Evolutionary conservation across 2,888 invertebrate genomes (phyloP).

Genomic region (Cancer borealis): DNA sequence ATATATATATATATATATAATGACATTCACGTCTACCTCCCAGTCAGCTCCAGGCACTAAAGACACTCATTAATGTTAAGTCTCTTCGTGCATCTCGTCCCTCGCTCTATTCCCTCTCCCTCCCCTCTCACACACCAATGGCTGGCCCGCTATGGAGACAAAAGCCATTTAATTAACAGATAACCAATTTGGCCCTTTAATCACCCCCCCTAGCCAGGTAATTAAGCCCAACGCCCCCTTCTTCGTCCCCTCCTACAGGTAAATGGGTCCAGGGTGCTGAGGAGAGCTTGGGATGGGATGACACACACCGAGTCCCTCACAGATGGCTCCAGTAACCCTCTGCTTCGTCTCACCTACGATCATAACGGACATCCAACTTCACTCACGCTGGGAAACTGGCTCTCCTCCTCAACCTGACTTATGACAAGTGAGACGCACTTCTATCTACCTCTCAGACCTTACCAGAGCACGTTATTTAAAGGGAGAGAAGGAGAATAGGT

Average conservation of each 20-base stretch:
- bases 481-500: no score
- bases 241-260: conserved; percentile 83
- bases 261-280: conserved; percentile 92
- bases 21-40: not conserved
- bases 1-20: not conserved
- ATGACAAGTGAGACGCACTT: conserved; percentile 84
- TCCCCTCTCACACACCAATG: not conserved
- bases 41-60: not conserved
- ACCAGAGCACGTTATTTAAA: not conserved
- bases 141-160: not conserved
- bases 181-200: not conserved
- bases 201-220: not conserved
- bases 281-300: conserved; percentile 95
- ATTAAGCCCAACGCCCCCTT: not conserved
- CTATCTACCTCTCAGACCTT: not conserved
- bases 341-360: conserved; percentile 93
- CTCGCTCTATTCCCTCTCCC: not conserved
- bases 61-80: not conserved
- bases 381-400: conserved; percentile 85
- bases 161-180: not conserved
- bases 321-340: conserved; percentile 88
- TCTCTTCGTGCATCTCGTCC: not conserved
- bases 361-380: conserved; percentile 92
- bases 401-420: conserved; percentile 92
- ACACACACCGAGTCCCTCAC: conserved; percentile 94